Conservation (phyloP, 2,797 vertebrate species). For the Danio kyathit region DNA sequence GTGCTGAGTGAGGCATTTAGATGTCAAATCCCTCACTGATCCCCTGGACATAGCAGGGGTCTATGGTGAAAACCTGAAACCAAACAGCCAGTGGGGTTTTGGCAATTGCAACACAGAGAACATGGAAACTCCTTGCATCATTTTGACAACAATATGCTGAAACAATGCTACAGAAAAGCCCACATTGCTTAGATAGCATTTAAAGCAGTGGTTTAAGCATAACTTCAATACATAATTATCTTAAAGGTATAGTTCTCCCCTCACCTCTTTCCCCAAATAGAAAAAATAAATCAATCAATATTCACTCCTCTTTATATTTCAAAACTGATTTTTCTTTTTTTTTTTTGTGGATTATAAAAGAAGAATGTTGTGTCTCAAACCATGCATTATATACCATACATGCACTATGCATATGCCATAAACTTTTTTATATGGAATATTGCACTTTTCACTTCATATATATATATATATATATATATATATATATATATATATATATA, state of each 20-base stretch:
- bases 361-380: too few species aligned
- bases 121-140: not conserved
- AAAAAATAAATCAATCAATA: too few species aligned
- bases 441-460: too few species aligned
- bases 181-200: not conserved
- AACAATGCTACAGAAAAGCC: not conserved
- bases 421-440: too few species aligned
- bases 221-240: not conserved
- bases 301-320: too few species aligned
- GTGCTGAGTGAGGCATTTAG: not conserved
- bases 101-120: conserved; percentile 3
- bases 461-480: too few species aligned
- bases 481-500: too few species aligned
- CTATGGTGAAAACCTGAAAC: conserved; percentile 19
- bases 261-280: too few species aligned
- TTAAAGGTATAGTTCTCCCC: not conserved
- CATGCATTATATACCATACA: too few species aligned
- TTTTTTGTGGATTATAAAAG: too few species aligned
- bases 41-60: not conserved
- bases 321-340: too few species aligned
- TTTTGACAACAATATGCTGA: not conserved
- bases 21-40: conserved; percentile 10
- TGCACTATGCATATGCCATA: too few species aligned
- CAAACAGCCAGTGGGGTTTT: not conserved
- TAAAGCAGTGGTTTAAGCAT: not conserved